Evolutionary conservation across 2,113 vertebrate species (phyloP).

Genomic region (Misgurnus anguillicaudatus): DNA sequence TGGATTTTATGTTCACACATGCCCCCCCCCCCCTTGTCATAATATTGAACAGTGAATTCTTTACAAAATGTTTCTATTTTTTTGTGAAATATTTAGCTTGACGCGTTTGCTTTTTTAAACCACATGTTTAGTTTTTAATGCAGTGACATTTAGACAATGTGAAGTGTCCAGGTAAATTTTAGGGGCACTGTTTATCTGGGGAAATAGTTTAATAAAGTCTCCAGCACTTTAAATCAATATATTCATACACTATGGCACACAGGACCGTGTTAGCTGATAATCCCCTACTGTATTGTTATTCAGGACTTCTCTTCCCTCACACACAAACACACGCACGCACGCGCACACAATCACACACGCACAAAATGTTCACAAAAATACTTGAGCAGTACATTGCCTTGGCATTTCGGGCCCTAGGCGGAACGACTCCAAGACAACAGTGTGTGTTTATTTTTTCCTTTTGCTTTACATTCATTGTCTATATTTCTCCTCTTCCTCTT

Average conservation of each 20-base stretch:
- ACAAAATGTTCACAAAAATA: not conserved
- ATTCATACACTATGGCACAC: not conserved
- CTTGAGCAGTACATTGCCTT: slow-evolving; percentile 7
- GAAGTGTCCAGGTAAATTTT: no score
- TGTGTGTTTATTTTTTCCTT: slow-evolving; percentile 58
- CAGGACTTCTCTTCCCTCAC: slow-evolving; percentile 30
- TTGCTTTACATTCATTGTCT: slow-evolving; percentile 36
- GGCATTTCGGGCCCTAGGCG: slow-evolving; percentile 57
- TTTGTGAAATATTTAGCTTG: no score
- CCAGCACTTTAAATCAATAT: not conserved
- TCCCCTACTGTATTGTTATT: not conserved
- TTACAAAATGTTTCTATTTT: no score
- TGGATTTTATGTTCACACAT: no score
- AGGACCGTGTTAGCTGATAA: not conserved
- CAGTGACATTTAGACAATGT: not conserved
- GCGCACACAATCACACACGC: no score
- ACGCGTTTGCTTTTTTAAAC: no score
- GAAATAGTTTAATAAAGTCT: no score
- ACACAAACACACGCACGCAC: not conserved
- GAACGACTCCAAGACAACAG: slow-evolving; percentile 55
- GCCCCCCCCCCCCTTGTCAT: no score
- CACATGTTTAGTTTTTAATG: not conserved
- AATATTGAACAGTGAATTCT: no score
- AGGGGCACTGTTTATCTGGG: no score
- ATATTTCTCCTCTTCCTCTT: not conserved